Conservation (phyloP, 1,140 invertebrate species). For the Platorchestia sp. region DNA sequence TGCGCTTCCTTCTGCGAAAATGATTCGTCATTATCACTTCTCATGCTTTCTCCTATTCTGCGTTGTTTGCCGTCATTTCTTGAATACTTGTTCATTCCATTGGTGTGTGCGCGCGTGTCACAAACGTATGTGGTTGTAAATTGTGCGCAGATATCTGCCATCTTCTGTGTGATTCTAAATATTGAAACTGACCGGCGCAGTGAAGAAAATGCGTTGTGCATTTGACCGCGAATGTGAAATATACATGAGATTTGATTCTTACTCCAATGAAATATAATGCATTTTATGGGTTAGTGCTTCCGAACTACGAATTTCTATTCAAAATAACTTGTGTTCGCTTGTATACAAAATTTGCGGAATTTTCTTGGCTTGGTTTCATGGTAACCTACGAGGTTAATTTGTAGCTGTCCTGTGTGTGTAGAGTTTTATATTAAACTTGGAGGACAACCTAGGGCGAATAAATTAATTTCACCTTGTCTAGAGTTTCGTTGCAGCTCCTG, state of each 20-base stretch:
- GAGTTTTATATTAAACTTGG: not conserved
- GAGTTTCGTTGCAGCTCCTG: not conserved
- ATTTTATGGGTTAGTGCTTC: not conserved
- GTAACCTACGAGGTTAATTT: not conserved
- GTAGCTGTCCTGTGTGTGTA: not conserved
- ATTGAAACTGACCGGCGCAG: not conserved
- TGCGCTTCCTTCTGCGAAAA: not conserved
- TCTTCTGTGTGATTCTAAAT: not conserved
- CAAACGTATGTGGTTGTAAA: not conserved
- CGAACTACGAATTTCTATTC: not conserved
- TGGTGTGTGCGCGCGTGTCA: not conserved
- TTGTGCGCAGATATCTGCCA: not conserved
- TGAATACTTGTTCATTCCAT: conserved; percentile 9
- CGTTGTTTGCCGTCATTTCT: not conserved
- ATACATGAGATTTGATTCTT: not conserved
- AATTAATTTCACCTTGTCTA: not conserved
- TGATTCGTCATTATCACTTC: not conserved
- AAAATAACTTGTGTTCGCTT: not conserved
- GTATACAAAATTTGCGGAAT: not conserved
- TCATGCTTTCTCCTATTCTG: not conserved
- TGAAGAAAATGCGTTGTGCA: not conserved
- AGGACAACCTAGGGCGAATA: not conserved
- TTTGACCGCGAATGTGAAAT: not conserved
- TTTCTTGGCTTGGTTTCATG: not conserved
- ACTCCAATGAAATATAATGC: not conserved